Evolutionary conservation across 2,797 vertebrate genomes (phyloP).

Genomic region (Oryzias dopingdopingensis): DNA sequence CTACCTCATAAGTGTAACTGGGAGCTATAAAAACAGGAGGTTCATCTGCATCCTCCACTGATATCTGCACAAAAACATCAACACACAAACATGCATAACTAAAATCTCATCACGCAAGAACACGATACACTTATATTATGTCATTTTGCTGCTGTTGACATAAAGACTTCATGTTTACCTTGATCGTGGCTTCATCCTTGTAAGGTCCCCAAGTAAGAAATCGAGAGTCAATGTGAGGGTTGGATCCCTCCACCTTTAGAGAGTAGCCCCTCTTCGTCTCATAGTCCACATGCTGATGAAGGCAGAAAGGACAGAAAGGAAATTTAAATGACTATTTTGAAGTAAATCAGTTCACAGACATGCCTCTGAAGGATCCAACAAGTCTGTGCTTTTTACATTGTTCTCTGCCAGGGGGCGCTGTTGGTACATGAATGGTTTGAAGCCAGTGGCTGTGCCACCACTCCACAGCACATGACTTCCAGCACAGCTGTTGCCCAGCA

Average conservation of each 20-base stretch:
- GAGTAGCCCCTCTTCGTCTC: constrained; percentile 91
- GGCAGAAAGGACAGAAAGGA: no score
- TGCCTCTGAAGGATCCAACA: background rate
- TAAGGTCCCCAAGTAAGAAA: constrained; percentile 93
- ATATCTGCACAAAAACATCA: constrained; percentile 50
- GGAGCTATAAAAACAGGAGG: constrained; percentile 88
- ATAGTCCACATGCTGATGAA: constrained; percentile 86
- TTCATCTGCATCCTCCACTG: constrained; percentile 93
- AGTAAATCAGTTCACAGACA: no score
- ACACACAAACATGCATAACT: background rate
- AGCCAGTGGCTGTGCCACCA: background rate
- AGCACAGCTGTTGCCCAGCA: constrained; percentile 2
- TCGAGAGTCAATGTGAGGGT: constrained; percentile 86
- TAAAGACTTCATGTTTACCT: constrained; percentile 71
- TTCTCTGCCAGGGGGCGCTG: constrained; percentile 73
- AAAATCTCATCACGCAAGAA: background rate
- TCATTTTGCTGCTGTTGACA: no score
- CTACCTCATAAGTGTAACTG: constrained; percentile 89
- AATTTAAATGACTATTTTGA: background rate
- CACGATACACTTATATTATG: background rate
- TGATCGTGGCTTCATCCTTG: constrained; percentile 93
- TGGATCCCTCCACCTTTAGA: constrained; percentile 92
- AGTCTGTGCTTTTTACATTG: constrained; percentile 3
- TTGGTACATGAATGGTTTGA: constrained; percentile 54
- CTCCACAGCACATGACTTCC: no score